phyloP scores from a whole-genome alignment of 2,113 vertebrate species.

The Syngnathus floridae region DNA sequence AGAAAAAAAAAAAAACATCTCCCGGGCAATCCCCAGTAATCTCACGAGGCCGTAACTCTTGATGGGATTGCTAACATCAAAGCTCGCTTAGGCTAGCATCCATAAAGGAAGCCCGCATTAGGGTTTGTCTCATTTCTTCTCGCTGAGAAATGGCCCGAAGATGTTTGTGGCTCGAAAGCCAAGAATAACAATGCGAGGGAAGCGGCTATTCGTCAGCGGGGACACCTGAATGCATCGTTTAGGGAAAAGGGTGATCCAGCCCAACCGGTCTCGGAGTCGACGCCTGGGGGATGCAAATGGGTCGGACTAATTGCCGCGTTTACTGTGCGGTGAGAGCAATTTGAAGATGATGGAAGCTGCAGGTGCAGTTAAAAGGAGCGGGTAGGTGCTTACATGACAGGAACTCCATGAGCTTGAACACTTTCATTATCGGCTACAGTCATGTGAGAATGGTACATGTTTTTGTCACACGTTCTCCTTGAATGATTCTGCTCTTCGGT shows the following conservation, averaged over 20 bases:
- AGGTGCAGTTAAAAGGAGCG: slow-evolving; percentile 42
- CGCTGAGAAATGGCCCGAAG: slow-evolving; percentile 7
- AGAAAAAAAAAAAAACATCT: slow-evolving; percentile 12
- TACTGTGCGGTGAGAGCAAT: slow-evolving; percentile 37
- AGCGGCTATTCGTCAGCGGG: not conserved
- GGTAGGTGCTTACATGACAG: not conserved
- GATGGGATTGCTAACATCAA: slow-evolving; percentile 45
- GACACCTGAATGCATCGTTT: slow-evolving; percentile 1
- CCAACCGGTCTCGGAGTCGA: slow-evolving; percentile 30
- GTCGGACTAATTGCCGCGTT: slow-evolving; percentile 61
- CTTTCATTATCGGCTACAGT: not conserved
- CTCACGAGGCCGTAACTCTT: slow-evolving; percentile 33
- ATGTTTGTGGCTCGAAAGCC: not conserved
- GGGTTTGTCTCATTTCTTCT: slow-evolving; percentile 10
- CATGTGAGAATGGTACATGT: too few relatives aligned
- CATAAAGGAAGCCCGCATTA: slow-evolving; percentile 4
- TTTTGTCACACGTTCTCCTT: too few relatives aligned
- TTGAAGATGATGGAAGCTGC: slow-evolving; percentile 40
- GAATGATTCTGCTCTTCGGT: too few relatives aligned
- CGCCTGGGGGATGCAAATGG: slow-evolving; percentile 56
- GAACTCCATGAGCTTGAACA: slow-evolving; percentile 3
- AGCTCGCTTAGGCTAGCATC: slow-evolving; percentile 18
- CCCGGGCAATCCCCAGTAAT: slow-evolving; percentile 28
- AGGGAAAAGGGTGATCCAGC: slow-evolving; percentile 33
- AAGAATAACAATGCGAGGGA: not conserved